These are phyloP conservation scores for Paramormyrops hopkinsi DNA, from an alignment of 2,797 vertebrate species.

Conservation along the genomic window DNA sequence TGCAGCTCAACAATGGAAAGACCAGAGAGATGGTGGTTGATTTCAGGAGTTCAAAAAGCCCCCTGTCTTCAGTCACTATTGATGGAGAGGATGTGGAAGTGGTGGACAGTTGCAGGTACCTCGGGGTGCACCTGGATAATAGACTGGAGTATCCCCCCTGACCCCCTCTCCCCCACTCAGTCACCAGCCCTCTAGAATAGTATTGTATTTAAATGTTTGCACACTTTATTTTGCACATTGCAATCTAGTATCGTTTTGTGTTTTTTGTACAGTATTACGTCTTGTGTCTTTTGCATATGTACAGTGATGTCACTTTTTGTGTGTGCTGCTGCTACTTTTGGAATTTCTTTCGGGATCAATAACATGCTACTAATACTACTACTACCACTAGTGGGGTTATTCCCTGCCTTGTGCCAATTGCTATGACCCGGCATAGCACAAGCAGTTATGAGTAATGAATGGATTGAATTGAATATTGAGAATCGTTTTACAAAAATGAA, in stretches of 20 bases:
- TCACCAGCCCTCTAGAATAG: neutral
- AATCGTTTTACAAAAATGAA: neutral
- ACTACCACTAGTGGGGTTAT: too few species aligned
- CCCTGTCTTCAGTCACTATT: neutral
- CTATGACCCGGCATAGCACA: neutral
- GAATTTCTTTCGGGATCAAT: neutral
- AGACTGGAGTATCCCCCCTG: neutral
- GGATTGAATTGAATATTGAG: neutral
- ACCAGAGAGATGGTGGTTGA: neutral
- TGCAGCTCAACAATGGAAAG: neutral
- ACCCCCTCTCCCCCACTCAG: neutral
- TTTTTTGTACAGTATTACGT: neutral
- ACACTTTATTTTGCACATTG: neutral
- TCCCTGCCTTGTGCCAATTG: neutral
- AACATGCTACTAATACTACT: neutral
- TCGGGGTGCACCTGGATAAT: neutral
- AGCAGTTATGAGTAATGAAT: neutral
- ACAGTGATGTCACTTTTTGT: neutral
- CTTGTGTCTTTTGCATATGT: neutral
- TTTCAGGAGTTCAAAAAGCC: neutral
- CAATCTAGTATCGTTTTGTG: neutral
- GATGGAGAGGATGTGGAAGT: neutral
- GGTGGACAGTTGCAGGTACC: neutral
- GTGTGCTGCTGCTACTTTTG: neutral
- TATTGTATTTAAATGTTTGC: neutral